A percentile compares a stretch with the other conserved stretches of the same genome.
Evolutionary conservation across 2,888 invertebrate species (phyloP).

Genomic region (Camptogramma bilineatum): DNA sequence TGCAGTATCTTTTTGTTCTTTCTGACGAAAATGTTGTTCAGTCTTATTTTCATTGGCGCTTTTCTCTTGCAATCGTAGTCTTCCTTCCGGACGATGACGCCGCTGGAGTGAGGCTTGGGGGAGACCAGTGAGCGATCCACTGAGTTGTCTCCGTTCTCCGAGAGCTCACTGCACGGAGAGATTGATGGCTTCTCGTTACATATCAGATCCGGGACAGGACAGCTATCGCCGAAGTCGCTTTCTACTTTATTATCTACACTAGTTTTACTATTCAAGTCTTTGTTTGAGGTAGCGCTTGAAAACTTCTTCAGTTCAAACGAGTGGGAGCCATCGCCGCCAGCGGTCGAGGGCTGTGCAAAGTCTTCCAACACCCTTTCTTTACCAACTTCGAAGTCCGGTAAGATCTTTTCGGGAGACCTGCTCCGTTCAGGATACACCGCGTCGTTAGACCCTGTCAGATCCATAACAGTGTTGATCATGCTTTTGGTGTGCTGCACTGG

Average conservation of each 20-base stretch:
- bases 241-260: slow-evolving; percentile 70
- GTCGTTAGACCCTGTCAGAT: slow-evolving; percentile 73
- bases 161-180: slow-evolving; percentile 81
- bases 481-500: slow-evolving; percentile 79
- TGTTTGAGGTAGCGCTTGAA: slow-evolving; percentile 66
- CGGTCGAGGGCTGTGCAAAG: slow-evolving; percentile 59
- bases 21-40: slow-evolving; percentile 77
- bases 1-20: slow-evolving; percentile 78
- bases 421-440: slow-evolving; percentile 57
- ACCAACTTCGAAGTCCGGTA: slow-evolving; percentile 76
- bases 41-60: slow-evolving; percentile 62
- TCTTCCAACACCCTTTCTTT: slow-evolving; percentile 61
- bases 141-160: slow-evolving; percentile 77
- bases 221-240: slow-evolving; percentile 75
- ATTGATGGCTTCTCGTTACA: slow-evolving; percentile 83
- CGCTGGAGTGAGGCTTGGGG: slow-evolving; percentile 57
- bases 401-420: slow-evolving; percentile 71
- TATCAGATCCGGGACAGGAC: slow-evolving; percentile 79
- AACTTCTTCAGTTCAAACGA: slow-evolving; percentile 80
- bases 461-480: slow-evolving; percentile 78
- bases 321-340: slow-evolving; percentile 64
- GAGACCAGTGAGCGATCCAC: slow-evolving; percentile 63
- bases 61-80: slow-evolving; percentile 50
- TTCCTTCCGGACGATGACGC: slow-evolving; percentile 34
- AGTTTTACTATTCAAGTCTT: slow-evolving; percentile 63